These are phyloP conservation scores for Eira barbara DNA, from an alignment of 2,113 vertebrate genomes.

Conservation along the genomic window DNA sequence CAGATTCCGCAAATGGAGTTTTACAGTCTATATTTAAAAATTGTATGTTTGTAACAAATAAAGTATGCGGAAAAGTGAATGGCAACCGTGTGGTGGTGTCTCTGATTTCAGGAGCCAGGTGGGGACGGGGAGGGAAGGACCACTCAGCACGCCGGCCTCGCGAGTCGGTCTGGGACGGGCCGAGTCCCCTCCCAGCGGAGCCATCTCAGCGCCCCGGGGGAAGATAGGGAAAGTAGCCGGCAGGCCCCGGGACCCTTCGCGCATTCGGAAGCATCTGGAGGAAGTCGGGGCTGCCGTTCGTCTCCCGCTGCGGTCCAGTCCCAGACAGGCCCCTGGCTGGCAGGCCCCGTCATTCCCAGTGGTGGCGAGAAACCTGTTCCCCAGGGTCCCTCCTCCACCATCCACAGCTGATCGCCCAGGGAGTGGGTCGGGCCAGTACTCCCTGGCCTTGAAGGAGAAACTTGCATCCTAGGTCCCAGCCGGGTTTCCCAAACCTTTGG, in stretches of 20 bases:
- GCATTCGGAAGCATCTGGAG: background rate
- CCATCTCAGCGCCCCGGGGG: background rate
- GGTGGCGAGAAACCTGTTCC: background rate
- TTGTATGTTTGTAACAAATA: conserved; percentile 93
- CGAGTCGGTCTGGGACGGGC: background rate
- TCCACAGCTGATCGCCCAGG: background rate
- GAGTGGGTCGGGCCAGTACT: background rate
- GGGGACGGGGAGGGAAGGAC: background rate
- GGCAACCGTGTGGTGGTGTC: conserved; percentile 50
- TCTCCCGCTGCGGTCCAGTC: background rate
- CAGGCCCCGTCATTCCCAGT: background rate
- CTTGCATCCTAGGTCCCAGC: background rate
- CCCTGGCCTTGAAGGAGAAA: background rate
- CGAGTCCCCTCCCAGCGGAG: background rate
- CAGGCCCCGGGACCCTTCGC: background rate
- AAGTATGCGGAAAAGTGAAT: conserved; percentile 90
- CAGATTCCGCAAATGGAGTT: conserved; percentile 91
- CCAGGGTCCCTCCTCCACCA: background rate
- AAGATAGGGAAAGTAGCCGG: background rate
- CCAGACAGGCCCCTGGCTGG: background rate
- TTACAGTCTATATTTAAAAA: conserved; percentile 92
- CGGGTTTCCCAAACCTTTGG: background rate
- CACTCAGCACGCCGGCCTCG: background rate
- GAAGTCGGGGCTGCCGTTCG: background rate
- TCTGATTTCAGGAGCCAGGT: conserved; percentile 31